These are phyloP conservation scores for Toxotes lorentzi DNA, from an alignment of 2,797 vertebrate genomes.

Conservation along the genomic window DNA sequence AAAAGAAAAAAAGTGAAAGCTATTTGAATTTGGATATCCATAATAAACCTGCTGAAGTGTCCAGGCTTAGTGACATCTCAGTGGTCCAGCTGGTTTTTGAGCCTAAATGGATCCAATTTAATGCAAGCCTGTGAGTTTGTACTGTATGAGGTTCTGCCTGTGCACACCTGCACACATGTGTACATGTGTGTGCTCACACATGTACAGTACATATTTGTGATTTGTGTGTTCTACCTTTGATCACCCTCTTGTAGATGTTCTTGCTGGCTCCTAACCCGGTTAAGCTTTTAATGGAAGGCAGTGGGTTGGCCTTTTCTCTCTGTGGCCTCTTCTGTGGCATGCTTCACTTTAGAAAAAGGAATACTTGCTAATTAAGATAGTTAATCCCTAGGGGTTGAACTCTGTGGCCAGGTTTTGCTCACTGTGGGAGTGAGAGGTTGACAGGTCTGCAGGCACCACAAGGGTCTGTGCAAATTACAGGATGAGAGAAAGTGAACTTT, in stretches of 20 bases:
- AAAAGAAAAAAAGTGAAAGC: slow-evolving; percentile 6
- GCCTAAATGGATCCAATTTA: slow-evolving; percentile 43
- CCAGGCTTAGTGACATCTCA: slow-evolving; percentile 43
- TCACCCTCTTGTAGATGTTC: slow-evolving; percentile 60
- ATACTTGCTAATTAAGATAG: slow-evolving; percentile 63
- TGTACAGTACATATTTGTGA: slow-evolving; percentile 35
- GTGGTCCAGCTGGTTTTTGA: slow-evolving; percentile 52
- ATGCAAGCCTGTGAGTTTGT: slow-evolving; percentile 19
- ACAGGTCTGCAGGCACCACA: slow-evolving; percentile 40
- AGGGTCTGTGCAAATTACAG: slow-evolving; percentile 31
- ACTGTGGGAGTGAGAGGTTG: slow-evolving; percentile 42
- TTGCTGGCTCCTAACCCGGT: slow-evolving; percentile 36
- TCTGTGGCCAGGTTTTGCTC: slow-evolving; percentile 47
- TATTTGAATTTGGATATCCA: slow-evolving; percentile 47
- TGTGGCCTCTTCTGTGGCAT: slow-evolving; percentile 41
- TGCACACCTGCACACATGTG: slow-evolving; percentile 11
- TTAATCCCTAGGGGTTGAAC: slow-evolving; percentile 44
- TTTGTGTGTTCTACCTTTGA: slow-evolving; percentile 58
- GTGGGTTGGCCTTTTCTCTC: slow-evolving; percentile 52
- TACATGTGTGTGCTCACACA: slow-evolving; percentile 14
- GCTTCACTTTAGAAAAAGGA: slow-evolving; percentile 46
- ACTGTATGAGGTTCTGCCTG: background rate
- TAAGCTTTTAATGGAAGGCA: slow-evolving; percentile 66
- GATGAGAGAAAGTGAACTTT: background rate
- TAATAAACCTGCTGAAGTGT: slow-evolving; percentile 58